Percentiles rank a stretch among this genome's conserved stretches.
Conservation (phyloP, 2,113 vertebrate species). For the Laticauda colubrina region DNA sequence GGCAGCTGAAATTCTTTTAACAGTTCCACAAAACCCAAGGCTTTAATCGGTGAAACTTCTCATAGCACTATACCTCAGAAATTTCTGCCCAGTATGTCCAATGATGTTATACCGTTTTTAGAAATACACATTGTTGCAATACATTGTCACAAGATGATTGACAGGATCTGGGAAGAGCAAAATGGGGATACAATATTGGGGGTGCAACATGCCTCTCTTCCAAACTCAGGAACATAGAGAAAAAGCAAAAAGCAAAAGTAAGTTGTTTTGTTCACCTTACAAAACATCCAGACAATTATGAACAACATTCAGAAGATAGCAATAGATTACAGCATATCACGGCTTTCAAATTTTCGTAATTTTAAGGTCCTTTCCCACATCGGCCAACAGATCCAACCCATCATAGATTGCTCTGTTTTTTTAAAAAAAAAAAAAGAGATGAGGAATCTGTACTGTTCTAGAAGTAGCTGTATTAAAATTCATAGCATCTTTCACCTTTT, state of each 20-base stretch:
- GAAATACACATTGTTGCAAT: not conserved
- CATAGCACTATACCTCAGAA: not conserved
- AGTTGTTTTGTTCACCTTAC: not conserved
- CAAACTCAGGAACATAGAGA: not conserved
- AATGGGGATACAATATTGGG: fast-evolving
- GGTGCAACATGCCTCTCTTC: fast-evolving
- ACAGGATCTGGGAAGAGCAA: fast-evolving
- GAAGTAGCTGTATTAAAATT: not conserved
- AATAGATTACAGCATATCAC: fast-evolving
- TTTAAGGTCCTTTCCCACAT: not conserved
- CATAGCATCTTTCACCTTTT: not conserved
- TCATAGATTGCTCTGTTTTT: not conserved
- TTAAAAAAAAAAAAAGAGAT: not conserved
- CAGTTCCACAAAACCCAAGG: not conserved
- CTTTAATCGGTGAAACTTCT: not conserved
- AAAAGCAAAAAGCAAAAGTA: not conserved
- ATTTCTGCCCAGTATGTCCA: not conserved
- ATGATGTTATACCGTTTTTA: not conserved
- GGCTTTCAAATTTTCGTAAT: fast-evolving
- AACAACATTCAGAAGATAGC: not conserved
- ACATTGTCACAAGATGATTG: not conserved
- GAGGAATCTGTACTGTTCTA: not conserved
- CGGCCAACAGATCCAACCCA: not conserved
- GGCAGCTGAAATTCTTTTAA: not conserved
- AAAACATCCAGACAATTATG: not conserved